Percentiles rank a stretch among this genome's conserved stretches.
phyloP scores from a whole-genome alignment of 1,140 invertebrate genomes.

The Aphaenogaster rudis region DNA sequence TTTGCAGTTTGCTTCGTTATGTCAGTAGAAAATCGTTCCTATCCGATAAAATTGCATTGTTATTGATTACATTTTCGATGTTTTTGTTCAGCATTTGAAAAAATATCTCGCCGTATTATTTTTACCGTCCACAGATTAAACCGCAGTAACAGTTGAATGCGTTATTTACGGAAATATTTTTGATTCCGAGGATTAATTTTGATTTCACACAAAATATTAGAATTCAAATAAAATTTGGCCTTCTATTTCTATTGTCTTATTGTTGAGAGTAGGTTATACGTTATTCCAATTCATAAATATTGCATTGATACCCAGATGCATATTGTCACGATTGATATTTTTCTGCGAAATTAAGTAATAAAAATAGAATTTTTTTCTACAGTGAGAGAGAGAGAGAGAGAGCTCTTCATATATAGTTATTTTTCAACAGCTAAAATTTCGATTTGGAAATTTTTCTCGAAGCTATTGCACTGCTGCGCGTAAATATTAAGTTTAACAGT shows the following conservation, averaged over 20 bases:
- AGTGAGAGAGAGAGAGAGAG: not conserved
- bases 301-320: not conserved
- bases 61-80: conserved; percentile 40
- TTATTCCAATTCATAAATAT: not conserved
- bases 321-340: not conserved
- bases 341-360: not conserved
- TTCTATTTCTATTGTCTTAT: conserved; percentile 12
- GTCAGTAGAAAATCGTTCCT: conserved; percentile 28
- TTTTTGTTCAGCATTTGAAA: conserved; percentile 39
- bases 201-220: conserved; percentile 6
- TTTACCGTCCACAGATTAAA: conserved; percentile 38
- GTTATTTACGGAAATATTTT: conserved; percentile 41
- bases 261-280: not conserved
- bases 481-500: conserved; percentile 44
- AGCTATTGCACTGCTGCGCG: conserved; percentile 4
- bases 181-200: conserved; percentile 25
- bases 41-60: conserved; percentile 49
- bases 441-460: conserved; percentile 8
- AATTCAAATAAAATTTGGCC: conserved; percentile 1
- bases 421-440: not conserved
- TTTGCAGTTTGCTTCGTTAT: conserved; percentile 40
- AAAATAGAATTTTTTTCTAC: not conserved
- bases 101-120: conserved; percentile 29
- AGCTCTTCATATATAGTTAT: not conserved
- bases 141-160: conserved; percentile 30